phyloP scores from a whole-genome alignment of 1,140 invertebrate species.

The Bombus turneri region DNA sequence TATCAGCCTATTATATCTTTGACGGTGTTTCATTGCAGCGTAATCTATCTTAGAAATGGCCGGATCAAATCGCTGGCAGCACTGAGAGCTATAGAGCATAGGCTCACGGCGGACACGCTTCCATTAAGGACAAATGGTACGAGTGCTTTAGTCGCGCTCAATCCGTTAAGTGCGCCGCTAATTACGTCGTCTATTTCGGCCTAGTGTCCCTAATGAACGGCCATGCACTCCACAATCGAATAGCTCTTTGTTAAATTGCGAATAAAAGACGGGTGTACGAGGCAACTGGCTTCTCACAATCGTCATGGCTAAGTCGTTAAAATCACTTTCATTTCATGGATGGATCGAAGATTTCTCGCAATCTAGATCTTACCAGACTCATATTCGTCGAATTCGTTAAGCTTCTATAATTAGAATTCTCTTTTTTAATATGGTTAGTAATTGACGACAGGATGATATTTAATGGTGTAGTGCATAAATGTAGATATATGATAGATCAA shows the following conservation, averaged over 20 bases:
- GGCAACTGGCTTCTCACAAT: too few relatives aligned
- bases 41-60: constrained; percentile 6
- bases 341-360: too few relatives aligned
- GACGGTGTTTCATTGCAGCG: neutral
- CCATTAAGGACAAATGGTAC: constrained; percentile 40
- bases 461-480: too few relatives aligned
- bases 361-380: too few relatives aligned
- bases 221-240: neutral
- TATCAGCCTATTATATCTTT: neutral
- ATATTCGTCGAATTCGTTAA: too few relatives aligned
- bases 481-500: too few relatives aligned
- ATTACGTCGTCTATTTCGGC: constrained; percentile 28
- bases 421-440: too few relatives aligned
- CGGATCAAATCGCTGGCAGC: neutral
- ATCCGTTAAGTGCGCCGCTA: constrained; percentile 43
- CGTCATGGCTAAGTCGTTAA: too few relatives aligned
- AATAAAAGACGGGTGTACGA: constrained; percentile 1
- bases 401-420: too few relatives aligned
- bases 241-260: constrained; percentile 19
- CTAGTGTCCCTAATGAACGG: constrained; percentile 15
- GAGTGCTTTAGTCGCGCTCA: constrained; percentile 12
- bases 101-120: neutral
- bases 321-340: neutral
- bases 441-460: too few relatives aligned
- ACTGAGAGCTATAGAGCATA: too few relatives aligned